Base-by-base conservation (phyloP, 2,797 vertebrate species). In the Leptoclinus maculatus region DNA sequence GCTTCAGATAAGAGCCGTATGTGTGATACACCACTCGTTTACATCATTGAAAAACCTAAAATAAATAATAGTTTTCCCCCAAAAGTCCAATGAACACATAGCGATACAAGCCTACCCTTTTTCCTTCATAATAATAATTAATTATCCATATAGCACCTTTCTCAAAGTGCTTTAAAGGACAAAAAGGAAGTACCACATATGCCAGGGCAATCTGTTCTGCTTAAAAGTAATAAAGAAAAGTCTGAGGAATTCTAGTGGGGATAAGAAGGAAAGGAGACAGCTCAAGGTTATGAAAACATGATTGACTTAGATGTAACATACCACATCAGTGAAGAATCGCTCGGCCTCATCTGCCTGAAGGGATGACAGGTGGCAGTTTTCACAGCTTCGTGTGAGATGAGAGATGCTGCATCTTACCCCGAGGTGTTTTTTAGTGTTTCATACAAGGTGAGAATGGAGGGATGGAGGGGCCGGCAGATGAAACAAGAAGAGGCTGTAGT, bases 331-430 rank as follows among this genome's bases (percentile, higher is more conserved):
- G 11, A 78, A 69, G 51, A 69, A 60, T 36, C 25, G 7, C 51
- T 71, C 7, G 4, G 19, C 34, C 59, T 57, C 11, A 23, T 66
- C 66, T 47, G 80, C 79, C 64, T 68, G 75, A 64, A 66, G 78
- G 51, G 78, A 74, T 3, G 69, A 83, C 87, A 90, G 91, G 88
- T 88, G 83, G 72, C 76, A 65, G 74, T 81, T 91, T 88, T 91
- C 80, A 80, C 85, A 80, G 73, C 51, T 89, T 79, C 16, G 17
- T 86, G 70, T 74, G 39, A 73, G 78, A 87, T 78, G 32, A 79
- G 65, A 58, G 19, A 76, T 71, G 57, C 77, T 86, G 41, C 7
- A 41, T 78, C 54, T 72, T 66, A 77, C 65, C 29, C 67, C 76
- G 56, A 66, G 74, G 76, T 29, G 47, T 74, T 76, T 76, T 66